phyloP scores from a whole-genome alignment of 2,797 vertebrate genomes.

The Takifugu ocellatus region DNA sequence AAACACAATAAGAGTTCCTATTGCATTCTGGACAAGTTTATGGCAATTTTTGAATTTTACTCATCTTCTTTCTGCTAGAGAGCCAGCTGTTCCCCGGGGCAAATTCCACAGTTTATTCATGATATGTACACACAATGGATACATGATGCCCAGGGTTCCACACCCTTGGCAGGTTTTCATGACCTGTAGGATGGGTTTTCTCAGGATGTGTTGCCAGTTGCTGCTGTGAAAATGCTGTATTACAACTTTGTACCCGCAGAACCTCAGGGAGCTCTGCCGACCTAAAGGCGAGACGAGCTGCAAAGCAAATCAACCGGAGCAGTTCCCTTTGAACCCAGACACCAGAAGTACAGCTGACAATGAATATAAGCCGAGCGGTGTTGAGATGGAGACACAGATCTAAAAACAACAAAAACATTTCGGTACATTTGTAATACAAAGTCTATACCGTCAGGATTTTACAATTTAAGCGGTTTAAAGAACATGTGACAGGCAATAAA shows the following conservation, averaged over 20 bases:
- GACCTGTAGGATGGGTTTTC: not conserved
- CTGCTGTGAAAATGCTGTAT: not conserved
- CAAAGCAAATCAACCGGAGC: slow-evolving; percentile 48
- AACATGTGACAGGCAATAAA: slow-evolving; percentile 5
- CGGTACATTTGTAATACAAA: slow-evolving; percentile 3
- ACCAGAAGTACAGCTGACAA: slow-evolving; percentile 22
- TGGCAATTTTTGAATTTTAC: too few relatives aligned
- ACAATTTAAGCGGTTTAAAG: not conserved
- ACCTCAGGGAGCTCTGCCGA: slow-evolving; percentile 57
- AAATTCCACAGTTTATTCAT: too few relatives aligned
- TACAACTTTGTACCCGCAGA: slow-evolving; percentile 48
- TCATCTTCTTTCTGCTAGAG: too few relatives aligned
- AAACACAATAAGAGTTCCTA: too few relatives aligned
- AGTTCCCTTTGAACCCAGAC: slow-evolving; percentile 61
- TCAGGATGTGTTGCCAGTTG: not conserved
- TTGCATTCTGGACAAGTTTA: too few relatives aligned
- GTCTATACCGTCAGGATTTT: slow-evolving; percentile 16
- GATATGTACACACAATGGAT: too few relatives aligned
- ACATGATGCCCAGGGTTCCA: too few relatives aligned
- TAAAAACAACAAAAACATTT: slow-evolving; percentile 27
- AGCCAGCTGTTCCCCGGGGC: too few relatives aligned
- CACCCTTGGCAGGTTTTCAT: not conserved
- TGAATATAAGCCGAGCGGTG: slow-evolving; percentile 47
- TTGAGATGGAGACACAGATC: slow-evolving; percentile 59
- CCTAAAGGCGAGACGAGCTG: slow-evolving; percentile 43